Conservation (phyloP, 2,113 vertebrate genomes). For the Polypterus bichir region DNA sequence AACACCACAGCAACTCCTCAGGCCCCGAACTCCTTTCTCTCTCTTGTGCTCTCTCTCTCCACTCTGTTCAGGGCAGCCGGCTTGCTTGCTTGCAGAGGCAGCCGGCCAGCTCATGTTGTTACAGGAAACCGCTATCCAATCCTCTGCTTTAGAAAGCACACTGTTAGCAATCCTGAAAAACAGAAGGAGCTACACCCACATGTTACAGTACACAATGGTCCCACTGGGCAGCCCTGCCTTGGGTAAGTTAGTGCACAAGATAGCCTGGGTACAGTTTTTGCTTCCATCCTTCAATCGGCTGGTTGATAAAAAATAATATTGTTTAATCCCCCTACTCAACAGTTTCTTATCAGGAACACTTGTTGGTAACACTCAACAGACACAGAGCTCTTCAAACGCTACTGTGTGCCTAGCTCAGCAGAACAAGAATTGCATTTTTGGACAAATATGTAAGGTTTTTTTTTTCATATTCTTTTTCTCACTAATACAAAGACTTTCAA, state of each 20-base stretch:
- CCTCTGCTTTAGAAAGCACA: conserved; percentile 28
- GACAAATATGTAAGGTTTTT: too few species aligned
- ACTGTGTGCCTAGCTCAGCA: too few species aligned
- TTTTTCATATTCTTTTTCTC: too few species aligned
- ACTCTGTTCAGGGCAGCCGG: conserved; percentile 18
- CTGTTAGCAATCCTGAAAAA: conserved; percentile 27
- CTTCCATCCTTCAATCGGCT: conserved; percentile 15
- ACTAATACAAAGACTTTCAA: too few species aligned
- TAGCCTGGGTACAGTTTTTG: conserved; percentile 7
- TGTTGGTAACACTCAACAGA: conserved; percentile 11
- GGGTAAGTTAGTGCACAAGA: conserved; percentile 13
- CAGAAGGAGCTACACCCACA: conserved; percentile 2
- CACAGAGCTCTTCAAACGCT: conserved; percentile 17
- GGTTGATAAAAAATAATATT: conserved; percentile 20
- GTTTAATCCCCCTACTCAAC: conserved; percentile 18
- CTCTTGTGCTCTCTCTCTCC: conserved; percentile 10
- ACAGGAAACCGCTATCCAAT: conserved; percentile 41
- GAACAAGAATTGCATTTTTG: too few species aligned
- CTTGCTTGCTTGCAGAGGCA: conserved; percentile 16
- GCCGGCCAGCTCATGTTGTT: conserved; percentile 29
- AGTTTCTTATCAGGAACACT: conserved; percentile 15
- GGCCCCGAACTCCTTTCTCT: neutral
- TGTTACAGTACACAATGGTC: conserved; percentile 1
- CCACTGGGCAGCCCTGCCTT: neutral
- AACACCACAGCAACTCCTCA: neutral